Evolutionary conservation across 2,113 vertebrate species (phyloP).

Genomic region (Accipiter cooperii): DNA sequence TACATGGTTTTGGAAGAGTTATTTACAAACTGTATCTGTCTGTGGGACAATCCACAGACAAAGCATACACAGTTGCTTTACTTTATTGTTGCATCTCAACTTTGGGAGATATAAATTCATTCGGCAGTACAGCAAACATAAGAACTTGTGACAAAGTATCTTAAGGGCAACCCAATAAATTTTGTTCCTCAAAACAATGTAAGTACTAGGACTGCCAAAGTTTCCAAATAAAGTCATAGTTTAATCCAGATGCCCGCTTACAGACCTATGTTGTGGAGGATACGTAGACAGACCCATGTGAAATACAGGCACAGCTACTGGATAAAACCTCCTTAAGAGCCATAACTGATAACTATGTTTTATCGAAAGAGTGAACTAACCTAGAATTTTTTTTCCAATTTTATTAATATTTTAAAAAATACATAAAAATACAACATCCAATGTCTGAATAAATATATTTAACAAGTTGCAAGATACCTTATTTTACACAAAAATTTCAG

Average conservation of each 20-base stretch:
- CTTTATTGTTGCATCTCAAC: slow-evolving; percentile 70
- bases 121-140: slow-evolving; percentile 72
- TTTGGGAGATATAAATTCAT: slow-evolving; percentile 71
- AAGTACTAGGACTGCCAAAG: slow-evolving; percentile 78
- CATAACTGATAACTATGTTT: slow-evolving; percentile 62
- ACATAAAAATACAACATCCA: slow-evolving; percentile 93
- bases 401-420: slow-evolving; percentile 91
- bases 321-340: slow-evolving; percentile 56
- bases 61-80: slow-evolving; percentile 69
- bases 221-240: slow-evolving; percentile 39
- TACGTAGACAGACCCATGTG: slow-evolving; percentile 8
- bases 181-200: slow-evolving; percentile 67
- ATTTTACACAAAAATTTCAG: slow-evolving; percentile 92
- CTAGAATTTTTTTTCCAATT: slow-evolving; percentile 79
- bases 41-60: slow-evolving; percentile 78
- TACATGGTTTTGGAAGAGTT: slow-evolving; percentile 85
- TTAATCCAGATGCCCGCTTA: slow-evolving; percentile 64
- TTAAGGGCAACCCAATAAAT: slow-evolving; percentile 67
- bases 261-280: slow-evolving; percentile 32
- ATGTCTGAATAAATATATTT: slow-evolving; percentile 97
- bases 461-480: slow-evolving; percentile 92
- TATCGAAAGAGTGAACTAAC: slow-evolving; percentile 78
- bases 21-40: slow-evolving; percentile 84
- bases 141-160: slow-evolving; percentile 65
- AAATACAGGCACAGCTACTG: slow-evolving; percentile 19